Conservation (phyloP, 1,140 invertebrate species). For the Triops cancriformis region DNA sequence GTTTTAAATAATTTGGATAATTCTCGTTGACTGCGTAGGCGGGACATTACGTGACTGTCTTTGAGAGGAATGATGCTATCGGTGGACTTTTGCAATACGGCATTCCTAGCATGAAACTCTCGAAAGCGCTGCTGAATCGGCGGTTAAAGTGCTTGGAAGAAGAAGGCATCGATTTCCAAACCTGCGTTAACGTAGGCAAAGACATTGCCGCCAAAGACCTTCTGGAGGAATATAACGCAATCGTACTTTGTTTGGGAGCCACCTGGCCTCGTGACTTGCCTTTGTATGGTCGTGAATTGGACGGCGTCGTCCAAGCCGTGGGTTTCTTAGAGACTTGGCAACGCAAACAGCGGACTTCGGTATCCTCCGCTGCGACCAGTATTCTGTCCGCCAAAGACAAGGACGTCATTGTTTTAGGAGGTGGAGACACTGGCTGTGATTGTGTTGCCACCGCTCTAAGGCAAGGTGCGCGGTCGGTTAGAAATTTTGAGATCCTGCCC, state of each 20-base stretch:
- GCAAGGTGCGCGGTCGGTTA: slow-evolving; percentile 92
- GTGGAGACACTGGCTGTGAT: slow-evolving; percentile 98
- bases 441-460: slow-evolving; percentile 95
- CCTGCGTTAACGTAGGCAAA: slow-evolving; percentile 82
- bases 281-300: slow-evolving; percentile 69
- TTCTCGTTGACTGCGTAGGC: slow-evolving; percentile 44
- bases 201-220: slow-evolving; percentile 72
- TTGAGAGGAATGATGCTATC: slow-evolving; percentile 88
- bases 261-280: slow-evolving; percentile 92
- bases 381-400: slow-evolving; percentile 79
- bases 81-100: slow-evolving; percentile 95
- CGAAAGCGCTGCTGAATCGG: slow-evolving; percentile 84
- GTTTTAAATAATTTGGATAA: too few species aligned
- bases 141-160: slow-evolving; percentile 75
- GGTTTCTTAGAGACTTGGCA: slow-evolving; percentile 96
- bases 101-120: slow-evolving; percentile 96
- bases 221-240: slow-evolving; percentile 68
- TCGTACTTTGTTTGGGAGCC: slow-evolving; percentile 83
- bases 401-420: slow-evolving; percentile 93
- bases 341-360: slow-evolving; percentile 78
- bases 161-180: slow-evolving; percentile 88
- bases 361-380: slow-evolving; percentile 43
- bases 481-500: slow-evolving; percentile 94
- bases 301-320: slow-evolving; percentile 96
- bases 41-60: slow-evolving; percentile 86